Evolutionary conservation across 2,797 vertebrate species (phyloP), one percentile per base, ranked within the genome.

Genomic region (Steatocranus sp.): DNA sequence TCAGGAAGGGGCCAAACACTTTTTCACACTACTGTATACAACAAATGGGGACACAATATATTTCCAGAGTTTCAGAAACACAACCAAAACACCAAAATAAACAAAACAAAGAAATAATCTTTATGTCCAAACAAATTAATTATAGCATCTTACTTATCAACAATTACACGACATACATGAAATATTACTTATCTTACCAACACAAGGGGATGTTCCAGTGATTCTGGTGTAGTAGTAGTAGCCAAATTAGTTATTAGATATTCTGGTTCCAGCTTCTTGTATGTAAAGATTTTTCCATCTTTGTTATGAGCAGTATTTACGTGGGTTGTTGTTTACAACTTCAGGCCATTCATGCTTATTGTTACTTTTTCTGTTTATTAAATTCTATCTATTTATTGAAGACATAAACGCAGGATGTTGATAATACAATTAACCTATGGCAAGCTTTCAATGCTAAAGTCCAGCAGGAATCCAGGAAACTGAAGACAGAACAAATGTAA

Each of bases 181-280:
- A 63, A 36, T 20, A 20, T 63, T 63, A 36, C 32, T 0, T 63
- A 36, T 36, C 32, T 63, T 38, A 63, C 34, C n/a, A 63, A 63
- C n/a, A 20, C 32, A 63, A 38, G 18, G 2, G 0, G 32, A 63
- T 12, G 58, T 63, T n/a, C 56, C 56, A n/a, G 18, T 36, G 0
- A 36, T 61, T 61, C 18, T 61, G 56, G 11, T 36, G 4, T 8
- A 36, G 11, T 23, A 38, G 54, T 32, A 32, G 54, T 32, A 18
- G n/a, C 61, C n/a, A 66, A 66, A 66, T 66, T 20, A 66, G 34
- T 38, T 66, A 38, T 66, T 20, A 38, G 34, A 66, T 66, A 23
- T 38, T 66, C 34, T 38, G 61, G 11, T 38, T 66, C n/a, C 11
- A 66, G 11, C 61, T 66, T 66, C 34, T 38, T 66, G 34, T 38